Conservation (phyloP, 2,797 vertebrate species). For the Mormyrus proboscirostris region DNA sequence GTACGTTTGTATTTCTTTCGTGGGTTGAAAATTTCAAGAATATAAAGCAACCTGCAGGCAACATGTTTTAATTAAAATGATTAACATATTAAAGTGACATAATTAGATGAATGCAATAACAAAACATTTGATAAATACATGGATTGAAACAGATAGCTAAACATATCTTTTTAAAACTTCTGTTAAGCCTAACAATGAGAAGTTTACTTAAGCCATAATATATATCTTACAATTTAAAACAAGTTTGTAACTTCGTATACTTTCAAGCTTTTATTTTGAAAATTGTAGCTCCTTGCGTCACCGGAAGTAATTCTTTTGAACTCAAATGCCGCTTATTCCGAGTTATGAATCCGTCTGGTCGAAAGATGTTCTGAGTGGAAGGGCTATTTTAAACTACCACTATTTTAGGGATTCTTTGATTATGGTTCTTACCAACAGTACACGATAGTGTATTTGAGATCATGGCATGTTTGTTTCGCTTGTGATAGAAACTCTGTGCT, state of each 20-base stretch:
- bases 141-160: background rate
- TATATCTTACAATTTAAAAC: background rate
- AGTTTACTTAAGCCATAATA: background rate
- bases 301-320: background rate
- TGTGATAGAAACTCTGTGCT: background rate
- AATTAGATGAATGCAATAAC: background rate
- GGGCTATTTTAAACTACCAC: background rate
- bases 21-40: background rate
- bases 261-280: conserved; percentile 13
- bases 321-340: background rate
- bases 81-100: background rate
- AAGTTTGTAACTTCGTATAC: background rate
- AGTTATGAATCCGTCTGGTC: background rate
- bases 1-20: background rate
- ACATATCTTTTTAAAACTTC: background rate
- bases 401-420: background rate
- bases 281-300: background rate
- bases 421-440: background rate
- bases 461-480: background rate
- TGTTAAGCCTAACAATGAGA: background rate
- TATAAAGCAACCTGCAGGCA: background rate
- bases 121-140: background rate
- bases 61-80: background rate
- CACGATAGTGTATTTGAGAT: background rate
- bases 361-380: background rate